Conservation (phyloP, 2,797 vertebrate genomes). For the Oryzias dopingdopingensis region DNA sequence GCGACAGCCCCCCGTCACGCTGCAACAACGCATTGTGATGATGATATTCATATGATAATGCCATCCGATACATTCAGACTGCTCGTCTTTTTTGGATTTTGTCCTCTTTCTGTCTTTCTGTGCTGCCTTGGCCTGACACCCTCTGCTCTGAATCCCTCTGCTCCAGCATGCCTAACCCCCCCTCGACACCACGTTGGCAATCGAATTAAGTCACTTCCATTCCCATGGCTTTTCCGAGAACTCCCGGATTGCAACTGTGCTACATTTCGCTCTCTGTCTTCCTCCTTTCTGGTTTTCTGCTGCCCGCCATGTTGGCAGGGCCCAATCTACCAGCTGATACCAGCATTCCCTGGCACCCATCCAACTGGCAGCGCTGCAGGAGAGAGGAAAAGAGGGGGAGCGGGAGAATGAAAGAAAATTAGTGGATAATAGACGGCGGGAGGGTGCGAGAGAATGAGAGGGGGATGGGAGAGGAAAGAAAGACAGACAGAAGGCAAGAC, state of each 20-base stretch:
- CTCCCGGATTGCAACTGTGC: slow-evolving; percentile 51
- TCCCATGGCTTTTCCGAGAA: slow-evolving; percentile 48
- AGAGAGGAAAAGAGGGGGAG: slow-evolving; percentile 64
- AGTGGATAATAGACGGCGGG: slow-evolving; percentile 79
- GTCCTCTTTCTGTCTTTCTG: slow-evolving; percentile 7
- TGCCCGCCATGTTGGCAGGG: slow-evolving; percentile 83
- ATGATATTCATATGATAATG: slow-evolving; percentile 80
- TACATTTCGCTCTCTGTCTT: slow-evolving; percentile 57
- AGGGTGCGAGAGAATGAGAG: slow-evolving; percentile 70
- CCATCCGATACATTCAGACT: slow-evolving; percentile 52
- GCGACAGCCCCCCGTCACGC: slow-evolving; percentile 65
- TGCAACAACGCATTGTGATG: slow-evolving; percentile 70
- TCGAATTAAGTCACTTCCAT: slow-evolving; percentile 63
- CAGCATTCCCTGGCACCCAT: slow-evolving; percentile 84
- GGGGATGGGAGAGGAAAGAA: slow-evolving; percentile 73
- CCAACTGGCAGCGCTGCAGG: slow-evolving; percentile 82
- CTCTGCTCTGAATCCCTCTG: slow-evolving; percentile 42
- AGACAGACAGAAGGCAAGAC: slow-evolving; percentile 53
- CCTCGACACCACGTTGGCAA: slow-evolving; percentile 56
- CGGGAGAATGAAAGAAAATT: slow-evolving; percentile 77
- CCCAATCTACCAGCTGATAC: slow-evolving; percentile 87
- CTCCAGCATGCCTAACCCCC: slow-evolving; percentile 47
- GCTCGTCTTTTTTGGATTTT: not conserved
- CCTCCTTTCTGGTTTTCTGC: slow-evolving; percentile 64
- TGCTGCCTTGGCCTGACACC: slow-evolving; percentile 42